phyloP scores from a whole-genome alignment of 1,140 invertebrate species.

The Drosophila murphyi region DNA sequence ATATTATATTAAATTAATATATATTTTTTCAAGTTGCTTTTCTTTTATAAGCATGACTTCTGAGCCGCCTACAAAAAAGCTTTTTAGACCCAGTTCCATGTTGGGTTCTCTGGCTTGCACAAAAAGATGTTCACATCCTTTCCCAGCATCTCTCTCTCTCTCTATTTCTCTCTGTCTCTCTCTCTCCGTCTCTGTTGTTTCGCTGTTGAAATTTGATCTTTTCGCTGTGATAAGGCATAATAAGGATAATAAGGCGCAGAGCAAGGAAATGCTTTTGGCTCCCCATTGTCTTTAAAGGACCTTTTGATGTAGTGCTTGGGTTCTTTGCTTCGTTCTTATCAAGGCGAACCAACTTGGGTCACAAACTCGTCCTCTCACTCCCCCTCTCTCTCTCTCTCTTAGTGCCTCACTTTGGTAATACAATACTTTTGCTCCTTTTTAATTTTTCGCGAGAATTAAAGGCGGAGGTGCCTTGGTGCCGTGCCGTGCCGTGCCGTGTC shows the following conservation, averaged over 20 bases:
- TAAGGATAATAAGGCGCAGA: not conserved
- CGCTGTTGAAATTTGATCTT: constrained; percentile 48
- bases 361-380: not conserved
- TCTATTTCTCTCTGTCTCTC: not conserved
- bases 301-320: constrained; percentile 16
- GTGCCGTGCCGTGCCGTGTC: constrained; percentile 38
- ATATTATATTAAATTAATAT: too few relatives aligned
- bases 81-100: not conserved
- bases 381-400: constrained; percentile 5
- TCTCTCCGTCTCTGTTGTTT: not conserved
- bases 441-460: constrained; percentile 77
- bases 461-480: constrained; percentile 71
- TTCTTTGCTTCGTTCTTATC: constrained; percentile 23
- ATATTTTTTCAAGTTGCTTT: not conserved
- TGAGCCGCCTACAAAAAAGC: not conserved
- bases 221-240: constrained; percentile 43
- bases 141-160: constrained; percentile 26
- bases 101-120: not conserved
- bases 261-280: constrained; percentile 41
- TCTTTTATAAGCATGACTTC: not conserved
- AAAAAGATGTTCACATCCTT: constrained; percentile 36
- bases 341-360: constrained; percentile 38
- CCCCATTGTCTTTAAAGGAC: constrained; percentile 43
- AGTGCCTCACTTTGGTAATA: constrained; percentile 31
- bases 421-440: constrained; percentile 74